Evolutionary conservation across 2,113 vertebrate genomes (phyloP).

Genomic region (Actinemys pallida): DNA sequence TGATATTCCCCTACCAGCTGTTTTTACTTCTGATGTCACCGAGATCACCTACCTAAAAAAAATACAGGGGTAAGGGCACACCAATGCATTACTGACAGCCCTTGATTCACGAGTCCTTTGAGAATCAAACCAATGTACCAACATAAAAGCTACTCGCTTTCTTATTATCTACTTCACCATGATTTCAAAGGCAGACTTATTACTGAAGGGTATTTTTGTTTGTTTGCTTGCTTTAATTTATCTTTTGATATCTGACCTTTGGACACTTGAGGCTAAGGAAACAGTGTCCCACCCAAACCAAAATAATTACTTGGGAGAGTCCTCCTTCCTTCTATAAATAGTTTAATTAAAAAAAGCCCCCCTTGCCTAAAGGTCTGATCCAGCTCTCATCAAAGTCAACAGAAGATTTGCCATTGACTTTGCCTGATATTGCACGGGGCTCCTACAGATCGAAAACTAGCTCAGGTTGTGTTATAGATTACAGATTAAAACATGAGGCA

Average conservation of each 20-base stretch:
- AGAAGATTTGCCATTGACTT: slow-evolving; percentile 57
- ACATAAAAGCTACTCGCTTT: background rate
- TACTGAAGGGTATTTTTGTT: fast-evolving
- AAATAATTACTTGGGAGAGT: too few species aligned
- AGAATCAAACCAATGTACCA: background rate
- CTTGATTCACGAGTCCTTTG: background rate
- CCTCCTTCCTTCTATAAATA: background rate
- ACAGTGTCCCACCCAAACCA: background rate
- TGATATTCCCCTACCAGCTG: slow-evolving; percentile 7
- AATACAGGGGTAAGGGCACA: background rate
- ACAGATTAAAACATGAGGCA: background rate
- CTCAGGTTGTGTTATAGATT: slow-evolving; percentile 23
- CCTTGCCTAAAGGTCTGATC: slow-evolving; percentile 40
- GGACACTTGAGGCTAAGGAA: background rate
- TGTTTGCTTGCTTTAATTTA: background rate
- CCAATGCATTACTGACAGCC: background rate
- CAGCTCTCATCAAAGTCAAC: slow-evolving; percentile 59
- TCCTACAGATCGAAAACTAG: background rate
- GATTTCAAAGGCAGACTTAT: background rate
- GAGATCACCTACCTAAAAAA: background rate
- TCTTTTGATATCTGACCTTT: background rate
- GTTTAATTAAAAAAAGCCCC: slow-evolving; percentile 22
- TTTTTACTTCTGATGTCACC: background rate
- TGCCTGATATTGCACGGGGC: slow-evolving; percentile 19
- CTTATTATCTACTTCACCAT: background rate